A percentile compares a stretch with the other conserved stretches of the same genome.
Evolutionary conservation across 2,797 vertebrate genomes (phyloP).

Genomic region (Hoplostethus mediterraneus): DNA sequence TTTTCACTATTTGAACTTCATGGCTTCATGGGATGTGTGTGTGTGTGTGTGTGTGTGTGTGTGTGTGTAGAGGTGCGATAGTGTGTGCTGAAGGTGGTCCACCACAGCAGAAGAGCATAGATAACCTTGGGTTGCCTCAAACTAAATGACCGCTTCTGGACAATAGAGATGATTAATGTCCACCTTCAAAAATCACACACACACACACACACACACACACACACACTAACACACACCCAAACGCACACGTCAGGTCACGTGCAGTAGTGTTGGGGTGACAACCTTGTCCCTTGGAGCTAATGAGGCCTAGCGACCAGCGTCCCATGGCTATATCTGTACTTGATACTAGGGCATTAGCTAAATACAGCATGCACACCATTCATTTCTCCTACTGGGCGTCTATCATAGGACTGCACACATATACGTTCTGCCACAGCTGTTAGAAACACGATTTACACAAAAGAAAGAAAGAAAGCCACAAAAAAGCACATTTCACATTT

Average conservation of each 20-base stretch:
- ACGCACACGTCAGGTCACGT: slow-evolving; percentile 23
- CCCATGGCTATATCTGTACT: slow-evolving; percentile 52
- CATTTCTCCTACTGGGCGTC: slow-evolving; percentile 33
- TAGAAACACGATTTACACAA: slow-evolving; percentile 24
- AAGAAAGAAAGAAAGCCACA: background rate
- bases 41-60: slow-evolving; percentile 15
- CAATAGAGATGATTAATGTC: slow-evolving; percentile 67
- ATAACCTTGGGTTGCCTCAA: slow-evolving; percentile 66
- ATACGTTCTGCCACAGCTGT: slow-evolving; percentile 9
- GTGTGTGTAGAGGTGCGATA: slow-evolving; percentile 12
- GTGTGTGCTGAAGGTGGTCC: slow-evolving; percentile 16
- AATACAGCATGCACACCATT: slow-evolving; percentile 43
- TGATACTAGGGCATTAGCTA: slow-evolving; percentile 53
- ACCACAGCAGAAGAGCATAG: slow-evolving; percentile 19
- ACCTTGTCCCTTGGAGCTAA: slow-evolving; percentile 69
- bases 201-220: slow-evolving; percentile 11
- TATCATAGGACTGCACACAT: slow-evolving; percentile 12
- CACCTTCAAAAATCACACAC: slow-evolving; percentile 42
- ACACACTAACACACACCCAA: slow-evolving; percentile 12
- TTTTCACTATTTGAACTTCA: background rate
- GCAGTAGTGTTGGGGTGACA: slow-evolving; percentile 41
- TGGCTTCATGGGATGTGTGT: background rate
- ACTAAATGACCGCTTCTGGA: slow-evolving; percentile 58
- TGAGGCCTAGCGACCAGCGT: slow-evolving; percentile 62
- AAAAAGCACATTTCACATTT: slow-evolving; percentile 2